These are phyloP conservation scores for Phoxinus phoxinus DNA, from an alignment of 2,113 vertebrate species.

Conservation along the genomic window DNA sequence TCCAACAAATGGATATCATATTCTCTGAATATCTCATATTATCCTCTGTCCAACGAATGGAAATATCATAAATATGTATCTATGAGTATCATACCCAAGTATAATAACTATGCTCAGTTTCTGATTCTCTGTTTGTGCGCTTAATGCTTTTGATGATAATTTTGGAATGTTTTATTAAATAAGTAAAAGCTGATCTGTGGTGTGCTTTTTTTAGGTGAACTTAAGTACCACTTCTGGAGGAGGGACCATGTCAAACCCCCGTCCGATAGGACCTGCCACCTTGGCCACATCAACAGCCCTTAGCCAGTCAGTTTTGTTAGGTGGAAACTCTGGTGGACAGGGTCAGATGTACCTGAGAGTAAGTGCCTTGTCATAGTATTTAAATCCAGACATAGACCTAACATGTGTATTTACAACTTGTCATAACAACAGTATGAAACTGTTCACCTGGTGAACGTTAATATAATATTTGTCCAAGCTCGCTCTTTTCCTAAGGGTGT, in stretches of 20 bases:
- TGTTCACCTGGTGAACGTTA: not conserved
- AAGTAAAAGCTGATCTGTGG: not conserved
- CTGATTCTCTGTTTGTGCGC: not conserved
- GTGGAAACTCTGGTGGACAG: constrained; percentile 85
- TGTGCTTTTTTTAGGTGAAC: constrained; percentile 68
- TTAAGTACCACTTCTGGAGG: constrained; percentile 74
- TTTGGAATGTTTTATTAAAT: not conserved
- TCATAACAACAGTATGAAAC: not conserved
- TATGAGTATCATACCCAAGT: no score
- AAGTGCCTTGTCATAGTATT: constrained; percentile 53
- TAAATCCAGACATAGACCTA: constrained; percentile 5
- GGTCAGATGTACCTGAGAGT: constrained; percentile 98
- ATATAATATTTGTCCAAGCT: not conserved
- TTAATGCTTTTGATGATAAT: not conserved
- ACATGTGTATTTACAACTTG: not conserved
- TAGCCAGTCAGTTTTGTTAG: constrained; percentile 93
- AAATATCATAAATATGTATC: no score
- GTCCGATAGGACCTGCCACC: constrained; percentile 80
- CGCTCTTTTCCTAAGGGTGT: not conserved
- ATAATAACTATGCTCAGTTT: not conserved
- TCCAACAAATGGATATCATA: no score
- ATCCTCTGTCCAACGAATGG: no score
- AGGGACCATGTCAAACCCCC: constrained; percentile 72
- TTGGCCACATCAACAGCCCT: constrained; percentile 83
- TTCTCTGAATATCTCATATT: no score